A percentile compares a stretch with the other conserved stretches of the same genome.
Evolutionary conservation across 2,113 vertebrate species (phyloP).

Genomic region (Callorhinus ursinus): DNA sequence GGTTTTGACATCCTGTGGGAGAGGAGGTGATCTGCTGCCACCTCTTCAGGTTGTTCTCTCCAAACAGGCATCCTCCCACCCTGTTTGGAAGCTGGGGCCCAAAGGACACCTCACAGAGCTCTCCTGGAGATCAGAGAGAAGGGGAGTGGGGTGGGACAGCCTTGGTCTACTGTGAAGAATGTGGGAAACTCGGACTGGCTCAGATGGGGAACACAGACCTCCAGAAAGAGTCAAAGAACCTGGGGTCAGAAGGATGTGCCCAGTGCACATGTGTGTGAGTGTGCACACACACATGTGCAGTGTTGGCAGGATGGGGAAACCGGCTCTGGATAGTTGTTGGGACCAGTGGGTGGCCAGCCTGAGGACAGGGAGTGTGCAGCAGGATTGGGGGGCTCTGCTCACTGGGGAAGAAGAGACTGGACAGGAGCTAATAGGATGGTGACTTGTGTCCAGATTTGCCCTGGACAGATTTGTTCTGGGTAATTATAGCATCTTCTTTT

Average conservation of each 20-base stretch:
- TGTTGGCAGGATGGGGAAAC: background rate
- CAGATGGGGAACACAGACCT: background rate
- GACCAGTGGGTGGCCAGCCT: background rate
- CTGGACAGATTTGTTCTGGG: background rate
- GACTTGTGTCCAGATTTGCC: background rate
- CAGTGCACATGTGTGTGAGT: fast-evolving
- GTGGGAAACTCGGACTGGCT: background rate
- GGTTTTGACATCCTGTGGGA: background rate
- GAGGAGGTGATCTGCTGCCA: background rate
- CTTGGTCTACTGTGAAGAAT: background rate
- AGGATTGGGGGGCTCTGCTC: no score
- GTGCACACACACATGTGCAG: fast-evolving
- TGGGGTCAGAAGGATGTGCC: background rate
- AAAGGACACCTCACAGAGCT: background rate
- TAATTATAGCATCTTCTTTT: background rate
- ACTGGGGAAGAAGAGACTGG: background rate
- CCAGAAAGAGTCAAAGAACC: background rate
- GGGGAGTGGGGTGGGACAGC: fast-evolving
- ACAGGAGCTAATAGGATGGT: fast-evolving
- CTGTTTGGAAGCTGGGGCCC: background rate
- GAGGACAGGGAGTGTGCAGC: background rate
- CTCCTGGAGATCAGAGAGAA: background rate
- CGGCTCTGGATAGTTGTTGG: background rate
- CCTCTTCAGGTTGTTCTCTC: no score
- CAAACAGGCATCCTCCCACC: background rate